Base-by-base conservation (phyloP, 2,113 vertebrate species). In the Mola mola region DNA sequence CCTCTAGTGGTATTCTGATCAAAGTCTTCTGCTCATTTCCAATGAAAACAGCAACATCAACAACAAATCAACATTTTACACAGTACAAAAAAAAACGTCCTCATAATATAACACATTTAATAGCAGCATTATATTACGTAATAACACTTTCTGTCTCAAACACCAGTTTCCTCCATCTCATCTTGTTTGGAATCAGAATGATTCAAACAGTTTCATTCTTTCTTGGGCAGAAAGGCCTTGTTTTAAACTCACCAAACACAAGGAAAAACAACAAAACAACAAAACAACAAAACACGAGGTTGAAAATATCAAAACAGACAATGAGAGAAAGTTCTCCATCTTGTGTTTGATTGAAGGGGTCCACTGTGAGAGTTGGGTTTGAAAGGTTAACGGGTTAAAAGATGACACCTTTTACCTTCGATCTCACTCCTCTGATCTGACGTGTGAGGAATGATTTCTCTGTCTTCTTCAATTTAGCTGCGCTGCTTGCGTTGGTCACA, bases 181-280 rank as follows among this genome's bases (percentile, higher is more conserved):
- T 65, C 43, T 42, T 17, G 29, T 34, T 11, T 20, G 11, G 34
- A 55, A 5, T 87, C 63, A 85, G 38, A 72, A 62, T 2, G 69
- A 84, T 19, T 98, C 94, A 82, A 98, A 98, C 78, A 95, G 90
- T 90, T 95, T 97, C 92, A 94, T 90, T 77, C 91, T 92, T 78
- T 98, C 95, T 78, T 95, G 94, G 84, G 93, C 86, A 15, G 95
- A 96, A 66, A 97, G 93, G 59, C 92, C 94, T 78, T 98, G 96
- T 82, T 94, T 97, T 87, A 96, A 92, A 91, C 95, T 96, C 94
- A 96, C 89, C 33, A 65, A 76, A 28, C 24, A 5, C 73, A 57
- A 76, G 21, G 67, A 75, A 47, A 25, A 0, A 24, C 26, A 51
- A 34, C 34, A 36, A 29, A 9, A 2, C 4, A 49, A 4, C n/a